Evolutionary conservation across 2,113 vertebrate genomes (phyloP).

Genomic region (Psittacula cyanocephala): DNA sequence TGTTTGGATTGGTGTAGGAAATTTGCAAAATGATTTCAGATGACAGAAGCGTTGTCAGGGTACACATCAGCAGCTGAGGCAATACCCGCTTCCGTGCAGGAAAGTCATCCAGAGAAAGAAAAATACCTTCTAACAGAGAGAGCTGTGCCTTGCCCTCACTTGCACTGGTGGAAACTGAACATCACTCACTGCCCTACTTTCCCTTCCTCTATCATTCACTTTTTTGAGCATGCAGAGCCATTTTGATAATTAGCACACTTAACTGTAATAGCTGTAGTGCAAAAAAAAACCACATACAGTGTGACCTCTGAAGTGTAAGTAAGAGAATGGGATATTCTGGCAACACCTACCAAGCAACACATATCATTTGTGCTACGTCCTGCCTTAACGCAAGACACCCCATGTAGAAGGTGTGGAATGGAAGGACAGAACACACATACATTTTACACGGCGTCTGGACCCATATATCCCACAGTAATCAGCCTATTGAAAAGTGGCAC

Average conservation of each 20-base stretch:
- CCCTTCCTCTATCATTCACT: not conserved
- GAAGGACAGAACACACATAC: fast-evolving
- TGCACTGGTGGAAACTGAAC: not conserved
- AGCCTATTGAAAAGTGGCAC: not conserved
- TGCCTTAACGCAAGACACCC: not conserved
- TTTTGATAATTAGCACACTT: not conserved
- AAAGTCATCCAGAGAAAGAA: not conserved
- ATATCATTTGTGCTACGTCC: not conserved
- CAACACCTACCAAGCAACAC: not conserved
- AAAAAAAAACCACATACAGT: not conserved
- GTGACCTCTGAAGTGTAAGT: not conserved
- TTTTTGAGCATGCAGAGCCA: not conserved
- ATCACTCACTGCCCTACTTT: not conserved
- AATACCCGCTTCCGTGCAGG: not conserved
- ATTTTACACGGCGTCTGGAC: fast-evolving
- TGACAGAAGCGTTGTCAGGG: not conserved
- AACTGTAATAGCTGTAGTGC: not conserved
- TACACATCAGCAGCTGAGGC: not conserved
- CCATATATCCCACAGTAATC: too few relatives aligned
- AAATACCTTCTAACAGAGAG: not conserved
- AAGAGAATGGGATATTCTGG: not conserved
- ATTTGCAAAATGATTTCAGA: not conserved
- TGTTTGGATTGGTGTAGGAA: not conserved
- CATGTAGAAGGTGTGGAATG: not conserved
- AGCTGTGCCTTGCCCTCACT: not conserved